These are phyloP conservation scores for Drosophila villosipedis DNA, from an alignment of 2,888 invertebrate genomes.

Conservation along the genomic window DNA sequence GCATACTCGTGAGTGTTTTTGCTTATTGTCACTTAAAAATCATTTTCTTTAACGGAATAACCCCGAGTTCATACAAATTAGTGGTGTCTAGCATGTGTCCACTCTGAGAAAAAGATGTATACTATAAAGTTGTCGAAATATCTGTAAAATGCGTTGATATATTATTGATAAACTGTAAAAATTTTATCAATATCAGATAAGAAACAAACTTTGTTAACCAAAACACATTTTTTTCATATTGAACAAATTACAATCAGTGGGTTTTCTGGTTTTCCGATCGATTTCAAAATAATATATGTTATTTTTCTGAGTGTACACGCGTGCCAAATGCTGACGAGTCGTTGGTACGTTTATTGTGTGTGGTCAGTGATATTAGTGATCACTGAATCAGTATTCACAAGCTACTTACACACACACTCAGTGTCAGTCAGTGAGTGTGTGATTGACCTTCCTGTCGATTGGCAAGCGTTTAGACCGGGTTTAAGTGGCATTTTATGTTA, in stretches of 20 bases:
- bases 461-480: slow-evolving; percentile 30
- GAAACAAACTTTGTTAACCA: not conserved
- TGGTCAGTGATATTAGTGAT: slow-evolving; percentile 56
- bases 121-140: not conserved
- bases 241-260: not conserved
- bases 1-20: slow-evolving; percentile 19
- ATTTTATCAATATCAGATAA: not conserved
- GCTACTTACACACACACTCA: slow-evolving; percentile 11
- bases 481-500: slow-evolving; percentile 75
- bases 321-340: slow-evolving; percentile 39
- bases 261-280: not conserved
- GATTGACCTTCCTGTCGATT: slow-evolving; percentile 63
- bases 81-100: slow-evolving; percentile 30
- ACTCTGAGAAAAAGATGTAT: not conserved
- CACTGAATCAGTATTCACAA: slow-evolving; percentile 49
- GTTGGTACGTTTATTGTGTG: slow-evolving; percentile 23
- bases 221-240: not conserved
- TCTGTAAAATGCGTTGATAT: accelerated
- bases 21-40: slow-evolving; percentile 49
- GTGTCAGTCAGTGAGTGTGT: slow-evolving; percentile 43
- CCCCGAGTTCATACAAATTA: slow-evolving; percentile 76
- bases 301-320: slow-evolving; percentile 24
- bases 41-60: slow-evolving; percentile 62
- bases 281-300: not conserved
- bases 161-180: not conserved